Base-by-base conservation (phyloP, 2,113 vertebrate genomes). In the Sinocyclocheilus anophthalmus region DNA sequence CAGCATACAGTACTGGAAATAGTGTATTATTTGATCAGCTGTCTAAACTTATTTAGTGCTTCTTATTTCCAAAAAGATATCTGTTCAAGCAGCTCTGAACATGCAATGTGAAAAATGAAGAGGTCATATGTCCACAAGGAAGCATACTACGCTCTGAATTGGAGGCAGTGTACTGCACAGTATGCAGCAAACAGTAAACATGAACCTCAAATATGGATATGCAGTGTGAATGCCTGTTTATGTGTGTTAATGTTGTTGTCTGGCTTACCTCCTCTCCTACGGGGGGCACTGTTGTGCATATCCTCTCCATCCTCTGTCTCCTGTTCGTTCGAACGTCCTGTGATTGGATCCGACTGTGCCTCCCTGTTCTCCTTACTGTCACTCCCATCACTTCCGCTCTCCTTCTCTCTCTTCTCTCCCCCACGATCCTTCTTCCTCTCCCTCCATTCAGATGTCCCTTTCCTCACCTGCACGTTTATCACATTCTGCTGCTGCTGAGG, bases 321-420 rank as follows among this genome's bases (percentile, higher is more conserved):
- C 72, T 91, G 90, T 2, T 94, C 94, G 69, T 87, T 90, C 80
- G 91, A 82, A 65, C 85, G 86, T 24, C 90, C 90, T 1, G 87
- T 88, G 73, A 90, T 90, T 48, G 92, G 82, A 89, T 93, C 95
- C 88, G 65, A 90, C 87, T 94, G 96, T 55, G 94, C 90, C 90
- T 97, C 96, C 0, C 85, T 92, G 92, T 96, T 97, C 91, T 97
- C 97, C 90, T 96, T 97, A 92, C 95, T 97, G 88, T 97, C 97
- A 22, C 92, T 95, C 77, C 92, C 93, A 61, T 93, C 94, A 0
- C 91, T 93, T 91, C 96, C 91, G 92, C 95, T 93, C 92, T 97
- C 97, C 30, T 93, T 90, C 90, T 96, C 92, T 86, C 18, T 93
- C 90, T 14, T 85, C 79, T 93, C 95, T 84, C 94, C 94, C 91